These are phyloP conservation scores for Drosophila algonquin DNA, from an alignment of 2,888 invertebrate genomes.

Conservation along the genomic window DNA sequence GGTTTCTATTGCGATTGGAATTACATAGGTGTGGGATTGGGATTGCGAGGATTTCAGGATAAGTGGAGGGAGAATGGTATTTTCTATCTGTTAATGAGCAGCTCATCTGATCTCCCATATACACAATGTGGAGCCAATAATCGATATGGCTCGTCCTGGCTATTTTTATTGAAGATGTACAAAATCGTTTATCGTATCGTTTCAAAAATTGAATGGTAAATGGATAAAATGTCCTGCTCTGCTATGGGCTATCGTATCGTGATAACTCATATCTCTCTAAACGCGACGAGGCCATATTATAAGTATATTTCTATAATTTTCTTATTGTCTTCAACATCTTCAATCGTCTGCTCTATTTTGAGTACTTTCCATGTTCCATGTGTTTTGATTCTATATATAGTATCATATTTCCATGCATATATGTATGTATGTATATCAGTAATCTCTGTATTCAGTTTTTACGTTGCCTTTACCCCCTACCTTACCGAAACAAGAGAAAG, in stretches of 20 bases:
- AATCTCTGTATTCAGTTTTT: conserved; percentile 24
- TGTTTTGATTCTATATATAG: conserved; percentile 32
- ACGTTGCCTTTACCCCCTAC: conserved; percentile 25
- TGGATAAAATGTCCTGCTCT: conserved; percentile 22
- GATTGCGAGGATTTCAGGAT: conserved; percentile 45
- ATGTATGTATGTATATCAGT: neutral
- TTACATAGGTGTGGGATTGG: too few species aligned
- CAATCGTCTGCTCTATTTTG: conserved; percentile 42
- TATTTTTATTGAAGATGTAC: too few species aligned
- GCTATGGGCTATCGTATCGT: conserved; percentile 13
- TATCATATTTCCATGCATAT: conserved; percentile 8
- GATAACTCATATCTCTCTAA: conserved; percentile 48
- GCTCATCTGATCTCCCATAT: neutral
- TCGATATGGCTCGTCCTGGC: too few species aligned
- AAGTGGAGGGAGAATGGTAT: conserved; percentile 14
- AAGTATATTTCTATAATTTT: conserved; percentile 53
- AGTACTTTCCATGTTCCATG: conserved; percentile 42
- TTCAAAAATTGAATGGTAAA: conserved; percentile 20
- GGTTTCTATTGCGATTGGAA: conserved; percentile 32
- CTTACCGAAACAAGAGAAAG: conserved; percentile 36
- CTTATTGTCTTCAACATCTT: conserved; percentile 74
- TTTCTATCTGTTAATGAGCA: conserved; percentile 8
- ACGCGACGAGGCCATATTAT: conserved; percentile 51
- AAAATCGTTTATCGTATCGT: too few species aligned
- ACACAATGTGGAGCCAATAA: too few species aligned